Evolutionary conservation across 2,797 vertebrate species (phyloP).

Genomic region (Rhyacichthys aspro): DNA sequence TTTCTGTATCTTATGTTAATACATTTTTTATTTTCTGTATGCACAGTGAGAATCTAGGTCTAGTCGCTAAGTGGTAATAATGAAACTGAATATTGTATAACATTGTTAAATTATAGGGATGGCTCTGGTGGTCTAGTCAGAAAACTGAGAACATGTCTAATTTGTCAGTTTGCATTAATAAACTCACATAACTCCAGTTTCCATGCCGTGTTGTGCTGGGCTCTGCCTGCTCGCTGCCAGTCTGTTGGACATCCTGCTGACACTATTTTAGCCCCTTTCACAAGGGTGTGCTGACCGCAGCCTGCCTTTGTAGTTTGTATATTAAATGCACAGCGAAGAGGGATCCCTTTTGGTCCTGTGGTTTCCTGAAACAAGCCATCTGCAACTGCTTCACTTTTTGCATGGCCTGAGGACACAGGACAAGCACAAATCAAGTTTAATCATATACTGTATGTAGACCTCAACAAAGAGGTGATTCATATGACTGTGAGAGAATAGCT

Average conservation of each 20-base stretch:
- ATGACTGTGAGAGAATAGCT: conserved; percentile 50
- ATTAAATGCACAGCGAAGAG: conserved; percentile 76
- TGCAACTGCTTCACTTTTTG: conserved; percentile 70
- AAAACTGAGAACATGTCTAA: background rate
- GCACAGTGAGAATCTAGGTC: too few relatives aligned
- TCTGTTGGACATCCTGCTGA: conserved; percentile 75
- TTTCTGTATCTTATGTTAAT: too few relatives aligned
- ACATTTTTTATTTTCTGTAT: too few relatives aligned
- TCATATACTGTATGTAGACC: conserved; percentile 51
- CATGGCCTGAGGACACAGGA: conserved; percentile 65
- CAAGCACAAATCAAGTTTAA: conserved; percentile 61
- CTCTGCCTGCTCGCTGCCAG: conserved; percentile 49
- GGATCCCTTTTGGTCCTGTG: conserved; percentile 72
- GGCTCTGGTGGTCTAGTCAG: too few relatives aligned
- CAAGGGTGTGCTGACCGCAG: conserved; percentile 77
- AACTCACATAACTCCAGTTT: conserved; percentile 20
- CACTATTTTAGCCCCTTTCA: conserved; percentile 81
- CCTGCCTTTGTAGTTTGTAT: conserved; percentile 81
- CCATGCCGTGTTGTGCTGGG: conserved; percentile 17
- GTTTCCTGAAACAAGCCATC: conserved; percentile 79
- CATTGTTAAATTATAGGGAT: too few relatives aligned
- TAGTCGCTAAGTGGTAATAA: too few relatives aligned
- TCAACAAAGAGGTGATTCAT: conserved; percentile 61
- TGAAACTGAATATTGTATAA: too few relatives aligned
- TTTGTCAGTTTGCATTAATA: background rate